Conservation (phyloP, 2,797 vertebrate genomes). For the Crocidura indochinensis region DNA sequence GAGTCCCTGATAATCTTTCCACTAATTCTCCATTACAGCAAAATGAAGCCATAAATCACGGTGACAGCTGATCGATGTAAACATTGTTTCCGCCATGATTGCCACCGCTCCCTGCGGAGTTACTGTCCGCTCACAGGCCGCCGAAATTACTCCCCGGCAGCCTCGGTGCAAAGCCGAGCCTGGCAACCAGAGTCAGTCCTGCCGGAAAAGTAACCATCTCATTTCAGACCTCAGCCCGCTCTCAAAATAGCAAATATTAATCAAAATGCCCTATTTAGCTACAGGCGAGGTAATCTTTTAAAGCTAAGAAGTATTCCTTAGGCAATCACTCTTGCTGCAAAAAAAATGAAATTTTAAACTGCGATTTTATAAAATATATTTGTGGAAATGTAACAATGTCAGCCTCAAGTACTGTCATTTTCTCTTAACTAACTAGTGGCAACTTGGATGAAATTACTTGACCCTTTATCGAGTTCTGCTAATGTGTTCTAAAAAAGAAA, state of each 20-base stretch:
- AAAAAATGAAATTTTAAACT: conserved; percentile 90
- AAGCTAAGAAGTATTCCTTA: conserved; percentile 87
- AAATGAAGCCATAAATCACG: conserved; percentile 99
- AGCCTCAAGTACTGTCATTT: conserved; percentile 90
- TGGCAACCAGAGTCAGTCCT: conserved; percentile 93
- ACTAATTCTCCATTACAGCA: conserved; percentile 99
- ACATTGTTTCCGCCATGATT: conserved; percentile 99
- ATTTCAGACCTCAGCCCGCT: conserved; percentile 94
- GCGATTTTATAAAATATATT: conserved; percentile 87
- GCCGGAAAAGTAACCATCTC: conserved; percentile 95
- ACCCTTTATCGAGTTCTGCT: conserved; percentile 95
- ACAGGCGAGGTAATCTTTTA: conserved; percentile 89
- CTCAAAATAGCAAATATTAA: conserved; percentile 93
- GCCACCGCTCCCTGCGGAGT: conserved; percentile 99
- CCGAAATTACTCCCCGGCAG: conserved; percentile 97
- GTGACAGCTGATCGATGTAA: conserved; percentile 99
- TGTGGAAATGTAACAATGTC: conserved; percentile 85
- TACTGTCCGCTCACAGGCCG: conserved; percentile 99
- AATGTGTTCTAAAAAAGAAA: conserved; percentile 95
- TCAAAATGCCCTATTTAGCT: conserved; percentile 92
- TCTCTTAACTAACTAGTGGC: conserved; percentile 93
- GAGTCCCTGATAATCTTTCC: conserved; percentile 99
- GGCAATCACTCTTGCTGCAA: conserved; percentile 83
- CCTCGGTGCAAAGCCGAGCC: conserved; percentile 91
- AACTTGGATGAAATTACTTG: conserved; percentile 95